Evolutionary conservation across 2,797 vertebrate species (phyloP).

Genomic region (Buphagus erythrorhynchus): DNA sequence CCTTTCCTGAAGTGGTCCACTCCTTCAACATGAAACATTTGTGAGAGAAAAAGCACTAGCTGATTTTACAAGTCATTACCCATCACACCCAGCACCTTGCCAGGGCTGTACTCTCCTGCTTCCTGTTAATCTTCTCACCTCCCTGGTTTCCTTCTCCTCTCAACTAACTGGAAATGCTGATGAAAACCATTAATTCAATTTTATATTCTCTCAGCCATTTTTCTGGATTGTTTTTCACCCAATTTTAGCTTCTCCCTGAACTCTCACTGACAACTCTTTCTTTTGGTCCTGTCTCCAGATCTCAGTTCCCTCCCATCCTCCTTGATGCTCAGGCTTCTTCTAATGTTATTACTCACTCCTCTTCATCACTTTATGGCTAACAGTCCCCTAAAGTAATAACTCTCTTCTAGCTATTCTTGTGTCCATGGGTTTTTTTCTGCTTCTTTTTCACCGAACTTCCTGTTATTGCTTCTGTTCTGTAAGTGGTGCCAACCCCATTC

Average conservation of each 20-base stretch:
- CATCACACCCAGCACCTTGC: background rate
- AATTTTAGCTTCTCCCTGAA: background rate
- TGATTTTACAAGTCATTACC: background rate
- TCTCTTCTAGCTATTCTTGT: background rate
- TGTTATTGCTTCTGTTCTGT: background rate
- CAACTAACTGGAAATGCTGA: background rate
- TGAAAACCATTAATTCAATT: background rate
- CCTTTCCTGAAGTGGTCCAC: background rate
- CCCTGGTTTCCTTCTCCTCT: background rate
- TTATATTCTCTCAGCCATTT: background rate
- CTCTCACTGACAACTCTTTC: background rate
- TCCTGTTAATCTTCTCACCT: background rate
- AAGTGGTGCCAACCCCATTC: background rate
- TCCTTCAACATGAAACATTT: background rate
- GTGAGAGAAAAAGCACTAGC: background rate
- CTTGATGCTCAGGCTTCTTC: background rate
- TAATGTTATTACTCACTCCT: background rate
- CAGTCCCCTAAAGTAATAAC: background rate
- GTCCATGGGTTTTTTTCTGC: accelerated
- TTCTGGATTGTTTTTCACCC: background rate
- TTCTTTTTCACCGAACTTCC: background rate
- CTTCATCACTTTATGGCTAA: background rate
- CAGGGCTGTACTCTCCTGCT: background rate
- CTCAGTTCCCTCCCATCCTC: background rate
- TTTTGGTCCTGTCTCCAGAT: background rate